Evolutionary conservation across 1,140 invertebrate species (phyloP), one percentile per base, ranked within the genome.

Genomic region (Ips nitidus): DNA sequence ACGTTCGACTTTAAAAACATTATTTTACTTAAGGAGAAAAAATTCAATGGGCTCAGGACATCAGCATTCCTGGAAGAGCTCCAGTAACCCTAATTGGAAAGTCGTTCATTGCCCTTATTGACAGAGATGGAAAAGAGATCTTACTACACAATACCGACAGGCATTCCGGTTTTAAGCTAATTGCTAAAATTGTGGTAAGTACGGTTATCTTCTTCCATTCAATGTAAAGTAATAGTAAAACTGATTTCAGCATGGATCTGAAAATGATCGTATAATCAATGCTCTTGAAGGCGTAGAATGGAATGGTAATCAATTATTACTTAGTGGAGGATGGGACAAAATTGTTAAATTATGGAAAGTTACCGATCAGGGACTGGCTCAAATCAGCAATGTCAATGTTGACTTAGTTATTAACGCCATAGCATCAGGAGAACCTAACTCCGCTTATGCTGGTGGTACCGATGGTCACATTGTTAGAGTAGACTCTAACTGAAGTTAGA

Each of bases 241-340:
- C 37, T 38, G 52, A 37, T 55, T 55, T 55, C 52, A 75, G 67
- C 71, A 79, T 72, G 74, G 75, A 72, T 81, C 80, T 39, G 62
- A 65, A 55, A 81, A 83, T 71, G 77, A 81, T 47, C 79, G 82
- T 77, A 80, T 83, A 53, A 80, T 84, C 42, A 83, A 81, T 69
- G 71, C 79, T 1, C 50, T 82, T 62, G 72, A 72, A 37, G 79
- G 75, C 8, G 66, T 70, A 6, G 38, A 72, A 43, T 73, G 75
- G 45, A 71, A 72, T 7, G 76, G 73, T 50, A 74, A 82, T 4
- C 43, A 70, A 4, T 61, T 79, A 4, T 69, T 84, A 38, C 80
- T 78, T 66, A 81, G 75, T 52, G 83, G 80, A 8, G 82, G 82
- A 3, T 84, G 81, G 79, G 82, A 83, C 71, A 81, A 81, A 68